Evolutionary conservation across 1,140 invertebrate species (phyloP).

Genomic region (Drosophila busckii): DNA sequence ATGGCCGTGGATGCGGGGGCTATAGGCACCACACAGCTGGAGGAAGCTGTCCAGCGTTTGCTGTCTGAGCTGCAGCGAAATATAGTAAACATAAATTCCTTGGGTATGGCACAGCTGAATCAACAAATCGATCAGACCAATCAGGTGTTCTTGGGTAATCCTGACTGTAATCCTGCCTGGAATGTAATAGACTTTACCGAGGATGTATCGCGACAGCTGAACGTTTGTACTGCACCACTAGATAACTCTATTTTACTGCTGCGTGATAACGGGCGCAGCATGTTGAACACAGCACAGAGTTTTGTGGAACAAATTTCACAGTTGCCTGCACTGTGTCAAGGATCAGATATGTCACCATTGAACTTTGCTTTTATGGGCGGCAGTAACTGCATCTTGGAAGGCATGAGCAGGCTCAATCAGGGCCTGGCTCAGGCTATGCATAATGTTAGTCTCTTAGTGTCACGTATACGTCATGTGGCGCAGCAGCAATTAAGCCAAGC

Average conservation of each 20-base stretch:
- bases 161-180: conserved; percentile 46
- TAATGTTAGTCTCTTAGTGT: conserved; percentile 41
- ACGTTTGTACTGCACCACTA: conserved; percentile 28
- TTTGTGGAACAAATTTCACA: conserved; percentile 47
- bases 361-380: conserved; percentile 12
- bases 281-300: conserved; percentile 25
- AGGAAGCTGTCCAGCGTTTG: conserved; percentile 41
- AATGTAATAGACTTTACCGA: conserved; percentile 45
- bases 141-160: conserved; percentile 42
- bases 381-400: conserved; percentile 45
- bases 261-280: conserved; percentile 25
- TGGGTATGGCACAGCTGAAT: conserved; percentile 38
- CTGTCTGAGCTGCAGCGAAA: conserved; percentile 17
- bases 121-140: conserved; percentile 45
- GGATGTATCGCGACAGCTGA: conserved; percentile 43
- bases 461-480: conserved; percentile 32
- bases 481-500: conserved; percentile 36
- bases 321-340: conserved; percentile 33
- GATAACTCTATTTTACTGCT: conserved; percentile 15
- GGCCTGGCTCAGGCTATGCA: conserved; percentile 51
- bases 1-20: conserved; percentile 49
- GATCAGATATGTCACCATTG: conserved; percentile 10
- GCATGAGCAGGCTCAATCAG: conserved; percentile 43
- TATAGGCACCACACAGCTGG: conserved; percentile 34
- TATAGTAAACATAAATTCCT: conserved; percentile 40